phyloP scores from a whole-genome alignment of 2,113 vertebrate genomes.

The Turdus rufiventris region DNA sequence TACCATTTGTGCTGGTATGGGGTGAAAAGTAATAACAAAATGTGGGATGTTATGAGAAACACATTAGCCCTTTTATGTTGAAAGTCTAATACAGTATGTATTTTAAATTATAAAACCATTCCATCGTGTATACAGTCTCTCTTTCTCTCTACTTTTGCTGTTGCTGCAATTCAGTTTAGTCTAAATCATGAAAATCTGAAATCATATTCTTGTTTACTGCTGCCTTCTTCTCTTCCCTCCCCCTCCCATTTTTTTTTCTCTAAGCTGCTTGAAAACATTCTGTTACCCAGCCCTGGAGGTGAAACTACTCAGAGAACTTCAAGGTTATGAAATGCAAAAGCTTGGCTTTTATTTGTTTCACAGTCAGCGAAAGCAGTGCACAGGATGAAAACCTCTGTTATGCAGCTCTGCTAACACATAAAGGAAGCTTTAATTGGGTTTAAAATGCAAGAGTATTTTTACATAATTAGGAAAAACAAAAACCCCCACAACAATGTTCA shows the following conservation, averaged over 20 bases:
- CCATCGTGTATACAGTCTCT: not conserved
- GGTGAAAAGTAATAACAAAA: not conserved
- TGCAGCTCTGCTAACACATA: slow-evolving; percentile 35
- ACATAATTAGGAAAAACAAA: slow-evolving; percentile 39
- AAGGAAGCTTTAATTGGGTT: slow-evolving; percentile 43
- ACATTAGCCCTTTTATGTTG: not conserved
- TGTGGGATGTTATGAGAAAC: not conserved
- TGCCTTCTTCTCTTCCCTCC: not conserved
- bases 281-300: slow-evolving; percentile 64
- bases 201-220: slow-evolving; percentile 42
- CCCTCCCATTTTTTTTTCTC: not conserved
- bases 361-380: slow-evolving; percentile 44
- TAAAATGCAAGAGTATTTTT: slow-evolving; percentile 53
- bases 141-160: not conserved
- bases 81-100: not conserved
- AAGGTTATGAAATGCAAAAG: slow-evolving; percentile 73
- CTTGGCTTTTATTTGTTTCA: slow-evolving; percentile 67
- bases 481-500: not conserved
- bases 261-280: slow-evolving; percentile 59
- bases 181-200: slow-evolving; percentile 1
- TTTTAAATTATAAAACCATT: slow-evolving; percentile 21
- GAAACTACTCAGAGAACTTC: slow-evolving; percentile 68
- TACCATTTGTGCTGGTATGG: not conserved
- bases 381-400: slow-evolving; percentile 48
- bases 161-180: not conserved